Evolutionary conservation across 2,888 invertebrate genomes (phyloP).

Genomic region (Dioctria rufipes): DNA sequence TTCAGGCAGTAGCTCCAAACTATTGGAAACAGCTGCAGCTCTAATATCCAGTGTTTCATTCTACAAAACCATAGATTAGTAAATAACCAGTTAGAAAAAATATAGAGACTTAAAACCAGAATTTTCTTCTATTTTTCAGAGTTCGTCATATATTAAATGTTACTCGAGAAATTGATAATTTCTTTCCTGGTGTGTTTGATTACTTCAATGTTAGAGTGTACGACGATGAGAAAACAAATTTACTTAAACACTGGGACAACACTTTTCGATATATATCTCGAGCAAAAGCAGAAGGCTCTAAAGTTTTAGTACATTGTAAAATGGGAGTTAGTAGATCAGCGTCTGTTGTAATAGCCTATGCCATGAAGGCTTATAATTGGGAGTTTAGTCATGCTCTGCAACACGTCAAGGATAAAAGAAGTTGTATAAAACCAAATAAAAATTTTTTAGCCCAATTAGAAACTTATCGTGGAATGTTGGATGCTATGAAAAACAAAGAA

Average conservation of each 20-base stretch:
- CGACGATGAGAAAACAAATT: constrained; percentile 96
- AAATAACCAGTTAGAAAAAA: no score
- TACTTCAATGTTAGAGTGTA: constrained; percentile 97
- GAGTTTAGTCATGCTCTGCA: constrained; percentile 89
- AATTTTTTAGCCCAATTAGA: constrained; percentile 95
- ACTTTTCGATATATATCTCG: constrained; percentile 97
- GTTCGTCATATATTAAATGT: constrained; percentile 98
- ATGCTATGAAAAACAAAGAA: constrained; percentile 96
- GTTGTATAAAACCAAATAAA: constrained; percentile 95
- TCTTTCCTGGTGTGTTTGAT: constrained; percentile 97
- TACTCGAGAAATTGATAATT: constrained; percentile 98
- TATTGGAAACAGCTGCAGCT: no score
- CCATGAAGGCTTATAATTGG: constrained; percentile 98
- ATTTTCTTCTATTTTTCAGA: constrained; percentile 71
- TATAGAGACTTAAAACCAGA: no score
- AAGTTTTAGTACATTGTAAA: constrained; percentile 98
- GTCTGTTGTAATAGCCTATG: constrained; percentile 97
- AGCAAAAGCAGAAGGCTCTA: constrained; percentile 90
- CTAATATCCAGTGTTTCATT: no score
- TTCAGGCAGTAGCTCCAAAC: no score
- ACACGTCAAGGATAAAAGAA: constrained; percentile 92
- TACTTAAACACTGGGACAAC: constrained; percentile 97
- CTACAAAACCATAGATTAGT: no score
- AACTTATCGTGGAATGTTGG: constrained; percentile 96
- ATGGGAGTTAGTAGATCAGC: constrained; percentile 99